Evolutionary conservation across 2,113 vertebrate species (phyloP), one percentile per base, ranked within the genome.

Genomic region (Pollachius pollachius): DNA sequence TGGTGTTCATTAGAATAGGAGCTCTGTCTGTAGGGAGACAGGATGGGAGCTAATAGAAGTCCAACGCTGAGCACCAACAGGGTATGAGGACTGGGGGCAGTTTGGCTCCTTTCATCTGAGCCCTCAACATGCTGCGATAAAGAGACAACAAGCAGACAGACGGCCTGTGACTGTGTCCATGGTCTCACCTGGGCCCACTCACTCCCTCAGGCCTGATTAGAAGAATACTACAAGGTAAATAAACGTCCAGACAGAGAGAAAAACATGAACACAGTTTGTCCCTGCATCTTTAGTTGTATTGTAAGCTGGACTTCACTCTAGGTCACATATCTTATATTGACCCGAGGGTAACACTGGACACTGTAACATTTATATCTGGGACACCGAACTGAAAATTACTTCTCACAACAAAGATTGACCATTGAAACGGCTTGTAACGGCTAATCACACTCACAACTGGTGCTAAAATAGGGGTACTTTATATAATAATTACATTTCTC

Each of bases 141-240:
- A 41, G 37, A 6, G 8, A 80, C 64, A 75, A 77, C 52, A 73
- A 73, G 65, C 68, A 74, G 63, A 67, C 82, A 88, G 84, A 86
- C 82, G 83, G 75, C 6, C 21, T 76, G 23, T 23, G 75, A 85
- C 79, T 82, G 69, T 86, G 69, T 71, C 19, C 72, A 59, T 27
- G 0, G 65, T 75, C 70, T 81, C 78, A 83, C 78, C 81, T 84
- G 71, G 65, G 68, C 65, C 61, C 67, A 48, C 63, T 69, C 73
- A 70, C 73, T 30, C 72, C 59, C 66, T 59, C 23, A 12, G 54
- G 64, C 62, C 73, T 80, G 60, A 80, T 85, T 70, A 76, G 34
- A 4, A 78, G 34, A 79, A 41, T 19, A 70, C 52, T 69, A 76
- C 60, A 25, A 67, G 12, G 11, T 57, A 61, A 73, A 76, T 74